Evolutionary conservation across 2,797 vertebrate genomes (phyloP), one percentile per base, ranked within the genome.

Genomic region (Bucorvus abyssinicus): DNA sequence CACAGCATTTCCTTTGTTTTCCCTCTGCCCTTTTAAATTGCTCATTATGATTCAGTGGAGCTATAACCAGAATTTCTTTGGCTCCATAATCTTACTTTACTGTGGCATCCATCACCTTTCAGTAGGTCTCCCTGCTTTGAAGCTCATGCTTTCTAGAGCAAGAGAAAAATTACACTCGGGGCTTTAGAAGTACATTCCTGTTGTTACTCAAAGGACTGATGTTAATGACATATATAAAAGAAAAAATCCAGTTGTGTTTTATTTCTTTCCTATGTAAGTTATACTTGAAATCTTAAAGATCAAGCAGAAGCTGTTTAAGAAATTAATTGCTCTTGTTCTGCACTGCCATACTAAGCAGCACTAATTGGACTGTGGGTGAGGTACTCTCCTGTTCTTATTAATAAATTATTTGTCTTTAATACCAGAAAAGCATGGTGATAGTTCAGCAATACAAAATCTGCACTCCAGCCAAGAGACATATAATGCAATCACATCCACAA

Each of bases 311-410:
- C 59, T 61, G 52, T 90, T 84, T 16, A 45, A 95, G 85, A 94
- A 96, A 94, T 90, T 65, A 93, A 90, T 65, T 83, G 65, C 24
- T 78, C 78, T 93, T 71, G 81, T 79, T 93, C 73, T 84, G 74
- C 85, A 50, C 47, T 74, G 79, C 94, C 87, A 90, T 76, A 76
- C 71, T 89, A 80, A 90, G 71, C 45, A 87, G 71, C 19, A 27
- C 65, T 95, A 96, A 97, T 89, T 92, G 93, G 68, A 74, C 88
- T 65, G 79, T 10, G 63, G 52, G 24, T 45, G 82, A 95, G 84
- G 65, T 79, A 23, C 45, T 88, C 77, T 69, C 27, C 87, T 52
- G 57, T 73, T 17, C 50, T 75, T 57, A 84, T 95, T 87, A 96
- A 96, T 89, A 85, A 94, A 89, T 91, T 27, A 96, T 60, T 67